A percentile compares a stretch with the other conserved stretches of the same genome.
These are phyloP conservation scores for Notamacropus eugenii DNA, from an alignment of 2,797 vertebrate species.

Conservation along the genomic window DNA sequence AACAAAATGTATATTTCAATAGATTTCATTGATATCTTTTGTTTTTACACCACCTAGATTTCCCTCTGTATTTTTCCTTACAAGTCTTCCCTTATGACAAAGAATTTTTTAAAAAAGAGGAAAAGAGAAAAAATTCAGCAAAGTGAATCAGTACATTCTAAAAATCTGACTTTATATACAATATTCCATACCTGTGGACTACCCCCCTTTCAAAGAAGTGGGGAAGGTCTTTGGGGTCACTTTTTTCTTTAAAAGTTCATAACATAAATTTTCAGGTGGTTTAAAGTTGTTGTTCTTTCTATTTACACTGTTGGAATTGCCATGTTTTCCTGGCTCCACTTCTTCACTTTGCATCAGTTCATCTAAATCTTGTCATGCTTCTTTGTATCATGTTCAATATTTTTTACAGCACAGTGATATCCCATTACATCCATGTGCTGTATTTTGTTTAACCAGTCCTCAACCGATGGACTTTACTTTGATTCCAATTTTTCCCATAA, in stretches of 20 bases:
- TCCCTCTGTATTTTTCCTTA: not conserved
- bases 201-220: not conserved
- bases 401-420: not conserved
- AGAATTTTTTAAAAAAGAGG: not conserved
- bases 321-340: not conserved
- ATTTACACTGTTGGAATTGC: not conserved
- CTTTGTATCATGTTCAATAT: not conserved
- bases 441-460: not conserved
- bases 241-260: not conserved
- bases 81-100: not conserved
- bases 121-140: not conserved
- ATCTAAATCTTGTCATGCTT: not conserved
- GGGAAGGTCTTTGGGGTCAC: not conserved
- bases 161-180: not conserved
- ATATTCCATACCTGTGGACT: not conserved
- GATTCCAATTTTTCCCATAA: not conserved
- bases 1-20: not conserved
- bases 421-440: not conserved
- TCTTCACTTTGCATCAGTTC: not conserved
- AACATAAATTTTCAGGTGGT: not conserved
- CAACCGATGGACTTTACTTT: not conserved
- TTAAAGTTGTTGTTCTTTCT: not conserved
- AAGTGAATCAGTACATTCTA: not conserved
- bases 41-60: not conserved
- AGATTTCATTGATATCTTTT: not conserved